Evolutionary conservation across 53 echinoderm and acorn worm genomes (phyloP), one percentile per base, ranked within the genome.

Genomic region (Temnopleurus reevesii): DNA sequence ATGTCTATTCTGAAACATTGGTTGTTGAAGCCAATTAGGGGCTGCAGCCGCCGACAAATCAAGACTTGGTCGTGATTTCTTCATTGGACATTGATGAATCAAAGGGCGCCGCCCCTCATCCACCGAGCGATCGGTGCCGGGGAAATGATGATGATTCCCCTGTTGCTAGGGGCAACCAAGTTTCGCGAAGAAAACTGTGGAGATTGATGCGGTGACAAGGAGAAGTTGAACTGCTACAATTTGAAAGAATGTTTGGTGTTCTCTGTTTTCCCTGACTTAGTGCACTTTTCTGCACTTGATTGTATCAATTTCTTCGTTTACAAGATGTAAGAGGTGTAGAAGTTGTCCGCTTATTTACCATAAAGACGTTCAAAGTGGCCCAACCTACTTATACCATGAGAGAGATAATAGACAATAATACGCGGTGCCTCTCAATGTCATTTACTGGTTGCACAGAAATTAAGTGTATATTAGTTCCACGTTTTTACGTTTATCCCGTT

Each of bases 31-130:
- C 46, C 25, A 49, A 79, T 79, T 79, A 47, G 79, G n/a, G 28
- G 46, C 49, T 79, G 79, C 46, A 79, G 79, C 79, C 79, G 79
- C 47, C 79, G 46, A 79, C 28, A 47, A 79, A 79, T 79, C 79
- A 46, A 79, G 79, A 83, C 55, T 47, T 31, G 54, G 12, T 29
- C 83, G 83, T 53, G 55, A 83, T 55, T 83, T 83, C 83, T 53
- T 55, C 23, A 83, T 4, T 83, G 83, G 54, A 19, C 8, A 6
- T 83, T 83, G 47, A 83, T 83, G 83, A 55, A 55, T 49, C 83
- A 83, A 83, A 83, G 56, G 21, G 18, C 83, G 21, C 83, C 83
- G 83, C 83, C 51, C 8, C 38, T 79, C 51, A 26, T 64, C 9
- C 15, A 35, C 54, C 27, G 6, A 55, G 5, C 21, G 57, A 53